Conservation (phyloP, 2,113 vertebrate species). For the Mastomys coucha region DNA sequence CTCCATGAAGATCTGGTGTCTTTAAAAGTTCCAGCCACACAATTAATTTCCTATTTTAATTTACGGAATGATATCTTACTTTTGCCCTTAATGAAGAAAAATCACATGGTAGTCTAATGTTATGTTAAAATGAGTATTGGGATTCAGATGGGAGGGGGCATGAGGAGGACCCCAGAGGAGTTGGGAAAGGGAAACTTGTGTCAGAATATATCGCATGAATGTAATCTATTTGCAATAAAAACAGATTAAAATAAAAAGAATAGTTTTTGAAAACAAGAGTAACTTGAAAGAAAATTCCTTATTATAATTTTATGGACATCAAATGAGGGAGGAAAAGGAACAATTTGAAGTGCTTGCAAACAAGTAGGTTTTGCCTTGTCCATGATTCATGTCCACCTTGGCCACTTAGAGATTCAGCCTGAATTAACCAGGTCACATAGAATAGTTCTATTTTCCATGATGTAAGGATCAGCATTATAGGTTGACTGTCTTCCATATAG, state of each 20-base stretch:
- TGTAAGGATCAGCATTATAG: background rate
- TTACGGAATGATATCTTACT: background rate
- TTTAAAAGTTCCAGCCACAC: background rate
- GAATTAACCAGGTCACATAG: background rate
- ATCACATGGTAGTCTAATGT: background rate
- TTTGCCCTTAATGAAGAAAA: background rate
- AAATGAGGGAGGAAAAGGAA: background rate
- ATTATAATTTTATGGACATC: background rate
- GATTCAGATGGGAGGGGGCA: background rate
- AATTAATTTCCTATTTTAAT: background rate
- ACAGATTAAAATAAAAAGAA: background rate
- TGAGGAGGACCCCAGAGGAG: too few species aligned
- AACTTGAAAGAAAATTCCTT: background rate
- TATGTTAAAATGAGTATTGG: background rate
- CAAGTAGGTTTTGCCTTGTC: background rate
- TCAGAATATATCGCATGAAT: background rate
- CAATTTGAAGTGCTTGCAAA: background rate
- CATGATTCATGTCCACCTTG: background rate
- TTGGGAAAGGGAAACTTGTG: background rate
- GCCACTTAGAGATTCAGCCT: background rate
- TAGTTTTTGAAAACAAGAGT: background rate
- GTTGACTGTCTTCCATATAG: background rate
- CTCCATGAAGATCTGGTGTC: background rate
- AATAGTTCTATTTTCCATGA: background rate
- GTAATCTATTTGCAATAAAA: background rate